phyloP scores from a whole-genome alignment of 2,797 vertebrate species.

The Ctenochaetus hawaiiensis region DNA sequence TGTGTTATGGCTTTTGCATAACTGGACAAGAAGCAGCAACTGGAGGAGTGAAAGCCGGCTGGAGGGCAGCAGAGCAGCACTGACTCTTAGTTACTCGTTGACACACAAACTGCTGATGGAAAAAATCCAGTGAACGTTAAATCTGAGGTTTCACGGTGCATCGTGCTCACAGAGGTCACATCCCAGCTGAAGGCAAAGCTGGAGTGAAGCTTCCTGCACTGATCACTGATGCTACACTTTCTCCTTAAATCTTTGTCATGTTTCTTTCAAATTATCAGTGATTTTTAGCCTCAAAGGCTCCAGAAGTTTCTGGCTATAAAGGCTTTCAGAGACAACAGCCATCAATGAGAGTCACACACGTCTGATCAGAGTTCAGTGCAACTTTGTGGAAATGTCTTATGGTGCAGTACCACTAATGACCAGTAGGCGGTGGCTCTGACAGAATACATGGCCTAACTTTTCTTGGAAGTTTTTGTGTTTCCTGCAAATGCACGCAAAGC shows the following conservation, averaged over 20 bases:
- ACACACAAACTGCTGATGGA: background rate
- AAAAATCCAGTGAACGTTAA: background rate
- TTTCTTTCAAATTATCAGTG: background rate
- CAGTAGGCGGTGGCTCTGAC: background rate
- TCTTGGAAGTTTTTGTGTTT: background rate
- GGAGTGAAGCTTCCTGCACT: background rate
- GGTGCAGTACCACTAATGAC: background rate
- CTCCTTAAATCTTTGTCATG: too few relatives aligned
- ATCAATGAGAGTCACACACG: background rate
- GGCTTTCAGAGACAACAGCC: background rate
- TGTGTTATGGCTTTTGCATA: background rate
- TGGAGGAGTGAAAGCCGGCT: background rate
- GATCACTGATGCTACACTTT: background rate
- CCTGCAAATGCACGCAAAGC: too few relatives aligned
- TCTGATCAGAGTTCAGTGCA: background rate
- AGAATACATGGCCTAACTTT: background rate
- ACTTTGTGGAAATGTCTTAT: background rate
- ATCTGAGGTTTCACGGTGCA: background rate
- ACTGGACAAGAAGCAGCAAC: constrained; percentile 2
- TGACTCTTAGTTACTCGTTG: background rate
- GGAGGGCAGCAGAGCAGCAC: background rate
- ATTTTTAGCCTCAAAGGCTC: background rate
- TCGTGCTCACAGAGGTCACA: background rate
- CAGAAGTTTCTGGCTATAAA: background rate
- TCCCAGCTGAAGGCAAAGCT: background rate